phyloP scores from a whole-genome alignment of 1,140 invertebrate species.

The Ditylenchus dipsaci region DNA sequence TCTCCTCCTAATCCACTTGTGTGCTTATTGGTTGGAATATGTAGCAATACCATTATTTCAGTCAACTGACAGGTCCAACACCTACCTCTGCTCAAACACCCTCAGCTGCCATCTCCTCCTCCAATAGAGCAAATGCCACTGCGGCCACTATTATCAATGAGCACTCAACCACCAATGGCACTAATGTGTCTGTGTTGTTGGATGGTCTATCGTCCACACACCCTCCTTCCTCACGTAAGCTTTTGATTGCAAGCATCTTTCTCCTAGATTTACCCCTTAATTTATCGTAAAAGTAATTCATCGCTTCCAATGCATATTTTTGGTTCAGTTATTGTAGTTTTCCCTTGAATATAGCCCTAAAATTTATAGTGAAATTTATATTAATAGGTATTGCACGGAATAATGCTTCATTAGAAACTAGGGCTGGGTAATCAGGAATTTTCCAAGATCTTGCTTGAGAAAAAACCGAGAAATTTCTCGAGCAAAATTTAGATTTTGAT shows the following conservation, averaged over 20 bases:
- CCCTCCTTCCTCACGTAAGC: constrained; percentile 2
- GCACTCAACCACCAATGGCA: constrained; percentile 2
- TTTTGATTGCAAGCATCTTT: not conserved
- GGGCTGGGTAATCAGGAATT: too few relatives aligned
- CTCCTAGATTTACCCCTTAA: not conserved
- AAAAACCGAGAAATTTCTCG: too few relatives aligned
- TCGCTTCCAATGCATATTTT: too few relatives aligned
- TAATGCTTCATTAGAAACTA: too few relatives aligned
- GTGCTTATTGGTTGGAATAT: not conserved
- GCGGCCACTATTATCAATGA: not conserved
- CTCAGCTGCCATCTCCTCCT: not conserved
- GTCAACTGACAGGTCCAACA: not conserved
- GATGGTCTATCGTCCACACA: not conserved
- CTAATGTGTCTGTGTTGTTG: not conserved
- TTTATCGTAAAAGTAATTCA: not conserved
- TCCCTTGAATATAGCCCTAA: too few relatives aligned
- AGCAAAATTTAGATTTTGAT: too few relatives aligned
- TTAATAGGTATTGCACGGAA: too few relatives aligned
- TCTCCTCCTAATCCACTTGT: constrained; percentile 9
- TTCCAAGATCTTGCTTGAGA: too few relatives aligned
- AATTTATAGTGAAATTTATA: too few relatives aligned
- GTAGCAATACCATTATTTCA: too few relatives aligned
- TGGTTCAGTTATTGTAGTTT: too few relatives aligned
- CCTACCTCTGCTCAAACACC: too few relatives aligned
- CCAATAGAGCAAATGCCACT: not conserved